Evolutionary conservation across 2,888 invertebrate genomes (phyloP).

Genomic region (Corythucha ciliata): DNA sequence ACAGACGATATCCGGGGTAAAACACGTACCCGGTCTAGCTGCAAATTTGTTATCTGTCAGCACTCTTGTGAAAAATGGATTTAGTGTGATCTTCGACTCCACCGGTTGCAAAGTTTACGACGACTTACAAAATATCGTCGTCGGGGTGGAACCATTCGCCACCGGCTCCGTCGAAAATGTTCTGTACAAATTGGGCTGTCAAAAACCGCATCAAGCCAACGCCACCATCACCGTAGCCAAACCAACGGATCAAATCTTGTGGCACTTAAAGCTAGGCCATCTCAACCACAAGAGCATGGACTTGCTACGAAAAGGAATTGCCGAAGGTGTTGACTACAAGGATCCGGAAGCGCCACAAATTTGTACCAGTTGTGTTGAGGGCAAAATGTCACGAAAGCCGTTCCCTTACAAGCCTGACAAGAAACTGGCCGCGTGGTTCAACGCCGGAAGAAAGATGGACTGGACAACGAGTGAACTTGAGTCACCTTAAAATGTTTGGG

Average conservation of each 20-base stretch:
- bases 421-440: conserved; percentile 6
- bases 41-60: conserved; percentile 34
- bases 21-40: too few species aligned
- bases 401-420: conserved; percentile 3
- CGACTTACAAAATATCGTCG: not conserved
- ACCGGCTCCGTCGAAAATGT: conserved; percentile 1
- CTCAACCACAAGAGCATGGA: too few species aligned
- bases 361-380: conserved; percentile 17
- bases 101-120: conserved; percentile 2
- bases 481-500: conserved; percentile 25
- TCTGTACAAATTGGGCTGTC: not conserved
- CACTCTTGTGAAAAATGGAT: conserved; percentile 31
- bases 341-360: not conserved
- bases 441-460: conserved; percentile 10
- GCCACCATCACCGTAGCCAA: too few species aligned
- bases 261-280: too few species aligned
- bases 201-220: too few species aligned
- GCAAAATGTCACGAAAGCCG: conserved; percentile 16
- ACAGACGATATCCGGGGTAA: too few species aligned
- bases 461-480: conserved; percentile 4
- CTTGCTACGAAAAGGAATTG: too few species aligned
- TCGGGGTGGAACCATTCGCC: conserved; percentile 1
- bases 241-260: too few species aligned
- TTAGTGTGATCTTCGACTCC: not conserved
- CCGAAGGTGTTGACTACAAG: too few species aligned